Percentiles rank a stretch among this genome's conserved stretches.
These are phyloP conservation scores for Arnoldichthys spilopterus DNA, from an alignment of 2,797 vertebrate species.

Conservation along the genomic window DNA sequence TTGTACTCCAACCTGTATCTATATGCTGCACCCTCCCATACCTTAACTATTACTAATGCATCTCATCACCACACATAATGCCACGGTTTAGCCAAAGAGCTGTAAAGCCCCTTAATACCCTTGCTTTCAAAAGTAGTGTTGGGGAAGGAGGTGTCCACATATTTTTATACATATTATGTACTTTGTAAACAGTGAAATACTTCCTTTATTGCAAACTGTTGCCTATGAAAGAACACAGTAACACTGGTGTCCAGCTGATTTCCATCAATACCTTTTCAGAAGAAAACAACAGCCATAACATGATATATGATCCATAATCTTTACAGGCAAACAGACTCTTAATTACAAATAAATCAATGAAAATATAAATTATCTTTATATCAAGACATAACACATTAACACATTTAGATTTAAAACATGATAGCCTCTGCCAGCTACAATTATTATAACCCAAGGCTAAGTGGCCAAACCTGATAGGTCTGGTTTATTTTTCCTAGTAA, in stretches of 20 bases:
- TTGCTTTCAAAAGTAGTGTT: neutral
- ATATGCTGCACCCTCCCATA: too few species aligned
- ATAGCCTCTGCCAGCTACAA: slow-evolving; percentile 1
- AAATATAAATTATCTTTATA: neutral
- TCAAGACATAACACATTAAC: neutral
- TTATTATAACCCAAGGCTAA: neutral
- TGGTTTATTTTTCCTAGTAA: neutral
- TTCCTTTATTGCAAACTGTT: neutral
- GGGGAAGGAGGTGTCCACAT: too few species aligned
- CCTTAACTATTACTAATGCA: too few species aligned
- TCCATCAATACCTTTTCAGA: neutral
- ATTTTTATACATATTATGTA: neutral
- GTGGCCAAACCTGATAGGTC: neutral
- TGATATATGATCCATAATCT: neutral
- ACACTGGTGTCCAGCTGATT: neutral
- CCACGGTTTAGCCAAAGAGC: neutral
- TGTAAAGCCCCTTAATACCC: neutral
- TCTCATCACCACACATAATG: too few species aligned
- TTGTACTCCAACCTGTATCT: too few species aligned
- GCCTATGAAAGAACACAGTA: neutral
- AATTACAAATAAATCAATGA: slow-evolving; percentile 1
- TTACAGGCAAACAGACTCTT: neutral
- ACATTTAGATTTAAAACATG: slow-evolving; percentile 6
- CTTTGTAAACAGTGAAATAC: neutral
- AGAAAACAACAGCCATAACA: neutral